phyloP scores from a whole-genome alignment of 2,888 invertebrate genomes.

The Microplitis deprimator region DNA sequence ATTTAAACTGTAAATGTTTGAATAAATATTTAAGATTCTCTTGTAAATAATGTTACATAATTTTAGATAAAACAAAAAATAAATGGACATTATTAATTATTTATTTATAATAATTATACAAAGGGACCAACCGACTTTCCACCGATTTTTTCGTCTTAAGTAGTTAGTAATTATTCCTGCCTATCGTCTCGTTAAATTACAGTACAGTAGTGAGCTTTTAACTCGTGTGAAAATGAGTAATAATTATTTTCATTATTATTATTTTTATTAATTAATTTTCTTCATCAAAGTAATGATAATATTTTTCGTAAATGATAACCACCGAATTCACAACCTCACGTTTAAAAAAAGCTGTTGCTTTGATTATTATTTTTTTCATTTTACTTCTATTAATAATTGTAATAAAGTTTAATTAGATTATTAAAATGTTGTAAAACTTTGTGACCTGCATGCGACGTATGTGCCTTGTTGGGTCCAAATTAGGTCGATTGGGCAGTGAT shows the following conservation, averaged over 20 bases:
- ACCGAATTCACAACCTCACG: conserved; percentile 27
- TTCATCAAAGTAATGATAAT: conserved; percentile 7
- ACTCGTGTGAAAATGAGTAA: conserved; percentile 8
- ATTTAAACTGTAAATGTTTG: conserved; percentile 17
- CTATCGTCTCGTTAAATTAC: conserved; percentile 58
- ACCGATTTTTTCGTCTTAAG: conserved; percentile 70
- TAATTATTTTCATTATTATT: conserved; percentile 20
- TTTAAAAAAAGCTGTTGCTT: conserved; percentile 5
- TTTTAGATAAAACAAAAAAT: conserved; percentile 45
- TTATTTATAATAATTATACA: conserved; percentile 66
- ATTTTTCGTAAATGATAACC: conserved; percentile 25
- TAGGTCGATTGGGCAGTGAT: conserved; percentile 71
- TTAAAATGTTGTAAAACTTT: background rate
- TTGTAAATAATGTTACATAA: conserved; percentile 57
- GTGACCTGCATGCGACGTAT: conserved; percentile 53
- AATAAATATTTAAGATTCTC: conserved; percentile 40
- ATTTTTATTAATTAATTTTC: conserved; percentile 20
- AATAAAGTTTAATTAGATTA: background rate
- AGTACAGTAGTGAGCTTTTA: conserved; percentile 36
- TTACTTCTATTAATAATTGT: background rate
- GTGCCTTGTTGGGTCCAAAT: conserved; percentile 69
- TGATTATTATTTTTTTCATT: background rate
- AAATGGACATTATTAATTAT: conserved; percentile 64
- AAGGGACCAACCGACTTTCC: conserved; percentile 71
- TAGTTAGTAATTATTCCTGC: conserved; percentile 63